phyloP scores from a whole-genome alignment of 2,113 vertebrate species.

The Sander lucioperca region DNA sequence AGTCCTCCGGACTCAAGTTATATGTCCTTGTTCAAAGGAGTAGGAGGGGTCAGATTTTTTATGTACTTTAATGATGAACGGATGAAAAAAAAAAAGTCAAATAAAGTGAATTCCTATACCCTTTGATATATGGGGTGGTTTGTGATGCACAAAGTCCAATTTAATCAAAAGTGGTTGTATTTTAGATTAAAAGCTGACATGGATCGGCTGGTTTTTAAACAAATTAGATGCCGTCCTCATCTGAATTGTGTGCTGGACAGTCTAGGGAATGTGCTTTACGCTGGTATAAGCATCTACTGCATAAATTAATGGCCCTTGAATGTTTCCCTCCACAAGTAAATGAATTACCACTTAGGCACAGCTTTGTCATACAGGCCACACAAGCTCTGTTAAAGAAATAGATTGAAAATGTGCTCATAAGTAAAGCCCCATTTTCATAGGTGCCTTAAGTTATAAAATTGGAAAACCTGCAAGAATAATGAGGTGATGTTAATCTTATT shows the following conservation, averaged over 20 bases:
- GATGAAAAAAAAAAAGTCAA: conserved; percentile 65
- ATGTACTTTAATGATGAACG: conserved; percentile 75
- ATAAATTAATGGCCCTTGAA: conserved; percentile 62
- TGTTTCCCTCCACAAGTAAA: conserved; percentile 50
- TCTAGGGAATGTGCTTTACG: conserved; percentile 65
- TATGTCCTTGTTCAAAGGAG: conserved; percentile 66
- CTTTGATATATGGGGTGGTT: conserved; percentile 68
- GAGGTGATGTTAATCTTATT: conserved; percentile 16
- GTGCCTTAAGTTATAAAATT: conserved; percentile 23
- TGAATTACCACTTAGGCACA: conserved; percentile 41
- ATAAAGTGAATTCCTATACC: conserved; percentile 58
- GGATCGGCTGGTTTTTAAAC: conserved; percentile 69
- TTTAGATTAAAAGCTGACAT: conserved; percentile 73
- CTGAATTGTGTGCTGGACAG: conserved; percentile 57
- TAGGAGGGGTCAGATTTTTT: conserved; percentile 69
- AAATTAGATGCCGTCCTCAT: conserved; percentile 66
- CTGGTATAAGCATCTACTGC: conserved; percentile 58
- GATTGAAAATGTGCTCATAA: conserved; percentile 16
- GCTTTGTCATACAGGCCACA: conserved; percentile 53
- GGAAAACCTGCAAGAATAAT: conserved; percentile 32
- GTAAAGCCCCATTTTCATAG: conserved; percentile 38
- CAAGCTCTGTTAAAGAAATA: conserved; percentile 20
- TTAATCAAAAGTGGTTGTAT: conserved; percentile 77
- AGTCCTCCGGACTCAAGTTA: conserved; percentile 68
- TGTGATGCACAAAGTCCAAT: conserved; percentile 67